Evolutionary conservation across 2,888 invertebrate genomes (phyloP), one percentile per base, ranked within the genome.

Genomic region (Lasioglossum calceatum): DNA sequence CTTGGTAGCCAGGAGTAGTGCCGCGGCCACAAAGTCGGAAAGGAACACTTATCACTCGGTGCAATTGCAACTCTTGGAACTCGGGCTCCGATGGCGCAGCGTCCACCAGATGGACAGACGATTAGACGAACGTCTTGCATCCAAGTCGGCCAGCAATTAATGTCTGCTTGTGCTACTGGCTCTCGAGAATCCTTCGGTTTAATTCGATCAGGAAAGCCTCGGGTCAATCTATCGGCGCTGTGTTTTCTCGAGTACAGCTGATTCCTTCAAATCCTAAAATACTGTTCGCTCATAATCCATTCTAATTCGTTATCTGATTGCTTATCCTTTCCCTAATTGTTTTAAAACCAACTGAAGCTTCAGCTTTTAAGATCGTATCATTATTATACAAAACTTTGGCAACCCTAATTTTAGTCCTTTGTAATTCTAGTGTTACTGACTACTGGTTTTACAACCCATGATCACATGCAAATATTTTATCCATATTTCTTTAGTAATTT

Each of bases 11-110:
- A 14, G 77, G 54, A 36, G 72, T 72, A 64, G 23, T 23, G 23
- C 64, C 76, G 39, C 75, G 78, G 76, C 81, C 81, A 50, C 82
- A 72, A 84, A 88, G 86, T 83, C 87, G 86, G 85, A 89, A 87
- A 83, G 82, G 73, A 67, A 82, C 83, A 81, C 89, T 90, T 90
- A 90, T 91, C 89, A 89, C 82, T 85, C 80, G 86, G 85, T 76
- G 85, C 61, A 86, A 86, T 86, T 86, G 86, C 85, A 76, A 76
- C 70, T 70, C 77, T 75, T 77, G 81, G 77, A 71, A 70, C 61
- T 67, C 82, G 76, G 27, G 74, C 82, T 76, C 81, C 72, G 85
- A 81, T 80, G 85, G 78, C 76, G 58, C 82, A 71, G 67, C 73
- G 76, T 77, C 78, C 47, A 19, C 8, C 75, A 83, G 90, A 90